phyloP scores from a whole-genome alignment of 2,888 invertebrate species.

The Megastigmus dorsalis region DNA sequence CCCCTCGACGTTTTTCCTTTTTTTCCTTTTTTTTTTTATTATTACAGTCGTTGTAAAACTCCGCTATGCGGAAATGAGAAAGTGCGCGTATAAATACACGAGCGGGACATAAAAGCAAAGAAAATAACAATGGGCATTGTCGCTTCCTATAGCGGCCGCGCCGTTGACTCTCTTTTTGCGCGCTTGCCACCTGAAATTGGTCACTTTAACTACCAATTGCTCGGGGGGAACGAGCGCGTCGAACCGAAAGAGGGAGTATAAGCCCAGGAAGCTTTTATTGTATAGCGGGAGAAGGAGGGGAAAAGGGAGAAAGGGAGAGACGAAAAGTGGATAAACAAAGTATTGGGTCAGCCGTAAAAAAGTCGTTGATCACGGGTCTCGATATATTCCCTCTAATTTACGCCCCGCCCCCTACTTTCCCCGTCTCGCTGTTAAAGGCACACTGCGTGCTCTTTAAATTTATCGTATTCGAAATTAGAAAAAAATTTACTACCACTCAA shows the following conservation, averaged over 20 bases:
- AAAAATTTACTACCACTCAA: no score
- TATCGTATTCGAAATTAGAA: background rate
- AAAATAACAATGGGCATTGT: conserved; percentile 20
- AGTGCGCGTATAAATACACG: background rate
- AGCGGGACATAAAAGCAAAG: background rate
- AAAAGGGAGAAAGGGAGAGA: conserved; percentile 16
- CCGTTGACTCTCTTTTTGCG: background rate
- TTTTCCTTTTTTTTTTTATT: background rate
- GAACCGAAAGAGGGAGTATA: background rate
- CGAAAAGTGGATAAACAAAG: conserved; percentile 40
- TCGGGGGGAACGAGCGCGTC: background rate
- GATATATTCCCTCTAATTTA: conserved; percentile 40
- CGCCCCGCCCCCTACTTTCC: no score
- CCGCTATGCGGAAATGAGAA: background rate
- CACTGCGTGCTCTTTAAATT: background rate
- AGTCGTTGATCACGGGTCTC: conserved; percentile 23
- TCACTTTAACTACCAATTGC: conserved; percentile 32
- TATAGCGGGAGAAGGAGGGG: no score
- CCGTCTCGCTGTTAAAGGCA: background rate
- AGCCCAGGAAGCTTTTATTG: background rate
- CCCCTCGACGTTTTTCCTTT: background rate
- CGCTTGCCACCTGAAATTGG: conserved; percentile 2
- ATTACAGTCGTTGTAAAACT: conserved; percentile 7
- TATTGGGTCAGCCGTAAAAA: conserved; percentile 29
- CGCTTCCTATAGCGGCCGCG: background rate